Conservation (phyloP, 2,797 vertebrate species). For the Mus caroli region DNA sequence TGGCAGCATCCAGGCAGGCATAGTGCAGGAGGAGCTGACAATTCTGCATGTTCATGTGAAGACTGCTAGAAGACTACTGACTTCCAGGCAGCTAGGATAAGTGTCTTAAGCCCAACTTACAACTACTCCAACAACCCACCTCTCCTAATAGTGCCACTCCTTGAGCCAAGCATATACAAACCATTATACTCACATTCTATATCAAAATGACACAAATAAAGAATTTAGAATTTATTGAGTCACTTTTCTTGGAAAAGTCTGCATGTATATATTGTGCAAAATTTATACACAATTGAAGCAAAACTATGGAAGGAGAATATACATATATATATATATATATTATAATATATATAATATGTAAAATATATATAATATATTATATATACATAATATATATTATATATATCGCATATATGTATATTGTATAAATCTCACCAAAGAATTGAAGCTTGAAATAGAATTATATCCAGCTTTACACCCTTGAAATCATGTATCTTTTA, state of each 20-base stretch:
- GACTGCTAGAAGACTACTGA: too few relatives aligned
- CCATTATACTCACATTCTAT: not conserved
- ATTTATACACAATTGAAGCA: not conserved
- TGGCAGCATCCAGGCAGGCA: too few relatives aligned
- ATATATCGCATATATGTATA: too few relatives aligned
- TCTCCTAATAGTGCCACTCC: not conserved
- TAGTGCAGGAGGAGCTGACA: too few relatives aligned
- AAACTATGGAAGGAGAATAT: not conserved
- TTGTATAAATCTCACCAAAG: not conserved
- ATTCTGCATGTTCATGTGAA: too few relatives aligned
- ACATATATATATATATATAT: not conserved
- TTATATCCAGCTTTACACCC: not conserved
- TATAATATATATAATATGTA: too few relatives aligned
- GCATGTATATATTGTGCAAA: not conserved
- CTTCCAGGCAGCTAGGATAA: too few relatives aligned
- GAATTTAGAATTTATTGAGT: not conserved
- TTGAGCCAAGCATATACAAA: not conserved
- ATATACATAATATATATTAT: too few relatives aligned
- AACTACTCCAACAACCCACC: not conserved
- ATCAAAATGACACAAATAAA: not conserved
- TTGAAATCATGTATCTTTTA: constrained; percentile 38
- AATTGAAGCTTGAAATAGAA: constrained; percentile 25
- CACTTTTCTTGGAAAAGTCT: not conserved
- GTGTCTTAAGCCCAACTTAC: too few relatives aligned
- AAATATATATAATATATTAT: too few relatives aligned